Evolutionary conservation across 2,888 invertebrate species (phyloP), one percentile per base, ranked within the genome.

Genomic region (Melikaiella ostensackeni): DNA sequence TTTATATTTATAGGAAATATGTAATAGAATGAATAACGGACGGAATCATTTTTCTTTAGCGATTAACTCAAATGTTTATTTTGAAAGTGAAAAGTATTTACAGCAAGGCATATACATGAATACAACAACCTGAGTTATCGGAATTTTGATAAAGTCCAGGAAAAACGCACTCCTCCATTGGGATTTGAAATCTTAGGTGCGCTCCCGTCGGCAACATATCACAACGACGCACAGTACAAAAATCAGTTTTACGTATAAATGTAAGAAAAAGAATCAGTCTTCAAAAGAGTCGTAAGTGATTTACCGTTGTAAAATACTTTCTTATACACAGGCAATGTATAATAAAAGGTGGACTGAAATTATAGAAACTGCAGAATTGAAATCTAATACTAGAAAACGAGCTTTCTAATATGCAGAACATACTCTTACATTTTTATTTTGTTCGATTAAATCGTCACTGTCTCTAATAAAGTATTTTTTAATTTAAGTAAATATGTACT

Each of bases 21-120:
- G 1, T 33, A 8, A 13, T n/a, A 27, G 13, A 62, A 33, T 33
- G 33, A 33, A 62, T 33, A 33, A 63, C 21, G 13, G 33, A 13
- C 0, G 13, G 38, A 63, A 1, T n/a, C n/a, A 35, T 11, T 4
- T 35, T 63, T 55, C n/a, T 21, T 55, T 21, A 55, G 35, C 63
- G 21, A 63, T 63, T 35, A 63, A 63, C 35, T 63, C 35, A 38
- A 63, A 38, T 46, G 70, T 66, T 73, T 80, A 77, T 82, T 70
- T 77, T 73, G 78, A 83, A 80, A 80, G 79, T 82, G 80, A 78
- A 81, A 82, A 81, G 55, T 83, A 83, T 83, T 82, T 83, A 83
- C 83, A 83, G 42, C 76, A 79, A 21, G 46, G 46, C 21, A 46
- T 55, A 55, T 55, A 21, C 50, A 55, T n/a, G 9, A 8, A 46